Base-by-base conservation (phyloP, 2,113 vertebrate genomes). In the Anolis sagrei region DNA sequence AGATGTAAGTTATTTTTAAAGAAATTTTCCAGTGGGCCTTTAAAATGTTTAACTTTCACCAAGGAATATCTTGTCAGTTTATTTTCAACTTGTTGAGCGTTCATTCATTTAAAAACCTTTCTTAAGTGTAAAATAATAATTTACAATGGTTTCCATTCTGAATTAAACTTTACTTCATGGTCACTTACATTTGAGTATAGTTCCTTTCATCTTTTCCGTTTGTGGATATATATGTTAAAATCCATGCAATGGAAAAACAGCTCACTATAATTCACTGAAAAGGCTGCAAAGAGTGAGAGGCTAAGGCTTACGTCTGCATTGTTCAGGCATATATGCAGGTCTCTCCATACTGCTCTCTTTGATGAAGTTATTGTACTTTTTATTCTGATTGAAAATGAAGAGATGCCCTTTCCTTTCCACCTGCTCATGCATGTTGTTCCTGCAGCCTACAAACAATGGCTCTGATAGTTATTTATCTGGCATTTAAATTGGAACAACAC, bases 91-190 rank as follows among this genome's bases (percentile, higher is more conserved):
- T 49, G 44, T 34, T 8, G 29, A 76, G 32, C 25, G 44, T 66
- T 76, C 34, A 48, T 36, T 66, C 39, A 68, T 7, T 72, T 61
- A 69, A 81, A 89, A 75, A 64, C 83, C 87, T 77, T 89, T 89
- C 93, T 94, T 92, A 87, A 81, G 44, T 89, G 75, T 89, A 89
- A 93, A 93, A 79, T 11, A 19, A 25, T 88, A 82, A 62, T 88
- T 74, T 89, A 86, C 88, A 88, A 54, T 70, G 82, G 0, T 79
- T 92, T 90, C 83, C 64, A 0, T 70, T 89, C 64, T 76, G 84
- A 82, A 70, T 87, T 76, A 51, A 77, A 48, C 70, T 66, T 83
- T 62, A 39, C 10, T 48, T 68, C 73, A 73, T 73, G 34, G 76
- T 92, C 3, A 14, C 36, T 84, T 39, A 54, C 44, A 23, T 85